Percentiles rank a stretch among this genome's conserved stretches.
These are phyloP conservation scores for Phainopepla nitens DNA, from an alignment of 2,113 vertebrate genomes.

Conservation along the genomic window DNA sequence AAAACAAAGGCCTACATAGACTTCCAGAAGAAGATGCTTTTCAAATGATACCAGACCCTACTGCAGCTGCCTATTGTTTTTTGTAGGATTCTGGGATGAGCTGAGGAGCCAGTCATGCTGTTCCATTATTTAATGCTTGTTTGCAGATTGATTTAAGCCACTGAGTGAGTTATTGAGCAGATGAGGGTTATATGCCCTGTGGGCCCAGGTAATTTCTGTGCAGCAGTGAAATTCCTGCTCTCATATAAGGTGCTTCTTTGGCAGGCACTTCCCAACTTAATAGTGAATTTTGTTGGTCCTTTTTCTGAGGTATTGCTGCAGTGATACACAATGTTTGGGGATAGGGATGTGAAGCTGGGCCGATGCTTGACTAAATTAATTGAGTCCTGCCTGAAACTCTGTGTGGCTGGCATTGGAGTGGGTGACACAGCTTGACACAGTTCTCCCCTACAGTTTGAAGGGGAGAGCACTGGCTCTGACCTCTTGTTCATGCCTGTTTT, in stretches of 20 bases:
- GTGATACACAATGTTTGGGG: rapidly evolving
- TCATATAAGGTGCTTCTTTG: not conserved
- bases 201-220: not conserved
- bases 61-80: not conserved
- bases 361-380: not conserved
- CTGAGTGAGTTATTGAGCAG: not conserved
- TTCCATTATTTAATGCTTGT: not conserved
- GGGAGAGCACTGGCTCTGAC: not conserved
- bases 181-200: not conserved
- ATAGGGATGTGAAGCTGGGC: not conserved
- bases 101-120: not conserved
- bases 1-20: not conserved
- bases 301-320: not conserved
- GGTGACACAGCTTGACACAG: not conserved
- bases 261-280: not conserved
- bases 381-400: not conserved
- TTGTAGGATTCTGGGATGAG: not conserved
- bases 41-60: not conserved
- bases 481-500: not conserved
- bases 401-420: not conserved
- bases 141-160: not conserved
- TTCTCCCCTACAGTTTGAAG: not conserved
- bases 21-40: not conserved
- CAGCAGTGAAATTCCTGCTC: not conserved
- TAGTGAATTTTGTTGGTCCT: not conserved